Evolutionary conservation across 2,113 vertebrate genomes (phyloP), one percentile per base, ranked within the genome.

Genomic region (Cnemophilus loriae): DNA sequence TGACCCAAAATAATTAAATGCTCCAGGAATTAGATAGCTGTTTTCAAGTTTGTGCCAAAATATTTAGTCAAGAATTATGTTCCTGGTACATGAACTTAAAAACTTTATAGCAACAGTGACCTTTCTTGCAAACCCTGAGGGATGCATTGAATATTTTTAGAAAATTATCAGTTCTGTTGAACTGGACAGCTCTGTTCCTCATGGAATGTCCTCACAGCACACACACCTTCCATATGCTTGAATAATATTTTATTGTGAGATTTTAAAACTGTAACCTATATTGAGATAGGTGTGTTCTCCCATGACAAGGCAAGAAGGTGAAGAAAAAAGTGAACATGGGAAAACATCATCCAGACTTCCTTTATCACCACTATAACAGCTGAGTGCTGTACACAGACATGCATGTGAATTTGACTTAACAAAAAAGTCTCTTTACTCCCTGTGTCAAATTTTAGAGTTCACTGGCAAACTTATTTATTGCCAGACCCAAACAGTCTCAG

Each of bases 391-490:
- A 88, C 84, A 42, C 80, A 85, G 18, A 53, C n/a, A 50, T 13
- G 61, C 33, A 67, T 9, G 70, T 86, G 82, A 93, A 47, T 73
- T 46, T 30, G 19, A 69, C 53, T 60, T 91, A 95, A 75, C 49
- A 85, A 94, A 84, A 79, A 80, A 35, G 30, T 69, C 52, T 42
- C 59, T 73, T 97, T 61, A 85, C 37, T 92, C 52, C 68, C 74
- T 89, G 85, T 28, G 39, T 91, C 87, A 89, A 88, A 87, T 65
- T 94, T 65, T 39, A 83, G 52, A 90, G 60, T 93, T 94, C 91
- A 77, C 47, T 76, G 73, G 23, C n/a, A 80, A 79, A 75, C 16
- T 68, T 75, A 52, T 23, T 69, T 83, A 27, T 64, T 32, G 7
- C 10, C 71, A 84, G 63, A 69, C 11, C 46, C 30, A 61, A 80